Conservation (phyloP, 2,888 invertebrate genomes). For the Panzeria rudis region DNA sequence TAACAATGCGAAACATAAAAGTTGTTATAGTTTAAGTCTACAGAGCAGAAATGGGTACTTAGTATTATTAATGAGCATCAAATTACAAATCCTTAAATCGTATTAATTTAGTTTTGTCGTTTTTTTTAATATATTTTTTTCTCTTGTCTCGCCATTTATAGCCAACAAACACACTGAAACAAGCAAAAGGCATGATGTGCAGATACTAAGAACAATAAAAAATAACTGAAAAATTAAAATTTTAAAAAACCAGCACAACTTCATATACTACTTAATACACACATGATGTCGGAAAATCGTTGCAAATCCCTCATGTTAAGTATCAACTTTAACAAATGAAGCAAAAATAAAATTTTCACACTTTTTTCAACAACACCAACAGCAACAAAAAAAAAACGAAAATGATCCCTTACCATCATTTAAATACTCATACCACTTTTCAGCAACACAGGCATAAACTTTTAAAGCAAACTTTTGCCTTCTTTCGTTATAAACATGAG, state of each 20-base stretch:
- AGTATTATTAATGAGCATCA: constrained; percentile 65
- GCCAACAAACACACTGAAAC: background rate
- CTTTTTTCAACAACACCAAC: constrained; percentile 40
- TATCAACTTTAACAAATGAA: constrained; percentile 69
- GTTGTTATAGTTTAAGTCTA: constrained; percentile 11
- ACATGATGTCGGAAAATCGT: constrained; percentile 45
- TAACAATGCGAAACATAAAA: constrained; percentile 9
- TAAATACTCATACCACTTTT: background rate
- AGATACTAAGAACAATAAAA: background rate
- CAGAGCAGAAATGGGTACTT: constrained; percentile 38
- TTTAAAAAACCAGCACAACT: constrained; percentile 27
- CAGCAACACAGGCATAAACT: background rate
- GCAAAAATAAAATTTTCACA: constrained; percentile 67
- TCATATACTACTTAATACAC: constrained; percentile 8
- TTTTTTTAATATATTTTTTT: constrained; percentile 3
- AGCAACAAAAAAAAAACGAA: background rate
- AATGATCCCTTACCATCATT: constrained; percentile 15
- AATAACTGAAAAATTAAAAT: constrained; percentile 10
- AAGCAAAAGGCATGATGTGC: background rate
- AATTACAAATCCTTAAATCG: constrained; percentile 69
- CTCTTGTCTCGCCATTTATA: constrained; percentile 46
- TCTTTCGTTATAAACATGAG: background rate
- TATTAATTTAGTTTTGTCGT: constrained; percentile 58
- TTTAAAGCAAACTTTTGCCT: background rate
- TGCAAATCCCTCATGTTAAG: constrained; percentile 65